Conservation (phyloP, 2,113 vertebrate species). For the Dicaeum eximium region DNA sequence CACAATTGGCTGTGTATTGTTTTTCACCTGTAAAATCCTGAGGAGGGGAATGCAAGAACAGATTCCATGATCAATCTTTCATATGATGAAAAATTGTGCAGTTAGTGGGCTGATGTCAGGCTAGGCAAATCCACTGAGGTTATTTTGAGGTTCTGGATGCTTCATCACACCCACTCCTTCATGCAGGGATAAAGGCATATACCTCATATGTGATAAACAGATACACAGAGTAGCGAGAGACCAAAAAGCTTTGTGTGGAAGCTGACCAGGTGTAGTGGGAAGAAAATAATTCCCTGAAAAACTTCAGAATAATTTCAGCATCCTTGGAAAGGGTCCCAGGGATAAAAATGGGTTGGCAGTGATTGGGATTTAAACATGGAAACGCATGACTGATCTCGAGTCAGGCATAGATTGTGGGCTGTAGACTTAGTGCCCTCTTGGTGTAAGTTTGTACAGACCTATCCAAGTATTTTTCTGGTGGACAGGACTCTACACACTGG, state of each 20-base stretch:
- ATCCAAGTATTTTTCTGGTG: neutral
- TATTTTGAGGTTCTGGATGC: neutral
- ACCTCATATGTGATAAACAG: neutral
- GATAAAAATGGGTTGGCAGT: neutral
- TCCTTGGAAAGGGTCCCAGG: neutral
- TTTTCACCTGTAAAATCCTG: neutral
- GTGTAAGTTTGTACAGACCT: neutral
- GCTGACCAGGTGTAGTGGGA: neutral
- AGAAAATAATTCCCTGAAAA: neutral
- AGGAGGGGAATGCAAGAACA: neutral
- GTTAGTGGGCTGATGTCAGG: neutral
- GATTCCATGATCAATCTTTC: neutral
- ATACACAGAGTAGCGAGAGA: neutral
- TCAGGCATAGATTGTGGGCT: neutral
- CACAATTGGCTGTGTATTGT: neutral
- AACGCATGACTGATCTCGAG: neutral
- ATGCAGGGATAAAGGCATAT: neutral
- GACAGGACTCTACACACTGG: neutral
- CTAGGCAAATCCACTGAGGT: neutral
- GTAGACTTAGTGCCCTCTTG: neutral
- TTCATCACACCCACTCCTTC: neutral
- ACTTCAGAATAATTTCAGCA: neutral
- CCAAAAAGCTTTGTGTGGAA: neutral
- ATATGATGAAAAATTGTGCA: neutral
- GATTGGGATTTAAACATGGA: neutral